Evolutionary conservation across 2,888 invertebrate genomes (phyloP).

Genomic region (Eristalis arbustorum): DNA sequence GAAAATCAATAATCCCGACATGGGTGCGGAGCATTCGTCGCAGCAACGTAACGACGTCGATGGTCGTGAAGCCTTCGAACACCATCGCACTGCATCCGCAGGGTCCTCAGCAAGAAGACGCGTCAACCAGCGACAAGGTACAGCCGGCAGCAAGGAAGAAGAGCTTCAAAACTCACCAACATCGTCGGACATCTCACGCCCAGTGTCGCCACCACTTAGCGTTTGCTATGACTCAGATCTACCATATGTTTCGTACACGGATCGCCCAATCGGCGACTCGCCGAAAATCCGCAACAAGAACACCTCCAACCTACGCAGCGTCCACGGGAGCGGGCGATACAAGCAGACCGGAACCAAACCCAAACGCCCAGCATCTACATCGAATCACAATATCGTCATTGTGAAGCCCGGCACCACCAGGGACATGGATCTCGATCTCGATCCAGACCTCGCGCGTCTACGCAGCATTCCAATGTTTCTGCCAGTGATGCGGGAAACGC

Average conservation of each 20-base stretch:
- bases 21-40: conserved; percentile 86
- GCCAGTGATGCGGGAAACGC: conserved; percentile 94
- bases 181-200: conserved; percentile 80
- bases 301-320: conserved; percentile 73
- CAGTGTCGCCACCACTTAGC: conserved; percentile 92
- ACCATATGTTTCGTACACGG: conserved; percentile 95
- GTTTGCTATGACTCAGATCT: conserved; percentile 94
- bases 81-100: conserved; percentile 46
- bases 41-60: conserved; percentile 76
- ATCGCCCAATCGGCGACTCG: conserved; percentile 93
- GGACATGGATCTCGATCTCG: conserved; percentile 85
- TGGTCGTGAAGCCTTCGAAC: conserved; percentile 76
- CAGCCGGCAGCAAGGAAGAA: conserved; percentile 54
- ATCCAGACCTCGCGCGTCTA: conserved; percentile 81
- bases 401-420: conserved; percentile 86
- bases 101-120: conserved; percentile 74
- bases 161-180: conserved; percentile 76
- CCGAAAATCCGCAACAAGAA: conserved; percentile 87
- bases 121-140: conserved; percentile 68
- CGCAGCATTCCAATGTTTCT: conserved; percentile 94
- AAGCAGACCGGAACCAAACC: conserved; percentile 76
- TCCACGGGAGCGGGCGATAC: conserved; percentile 74
- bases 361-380: conserved; percentile 80
- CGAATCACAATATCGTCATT: conserved; percentile 89
- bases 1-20: conserved; percentile 72